Evolutionary conservation across 2,113 vertebrate species (phyloP).

Genomic region (Burhinus bistriatus): DNA sequence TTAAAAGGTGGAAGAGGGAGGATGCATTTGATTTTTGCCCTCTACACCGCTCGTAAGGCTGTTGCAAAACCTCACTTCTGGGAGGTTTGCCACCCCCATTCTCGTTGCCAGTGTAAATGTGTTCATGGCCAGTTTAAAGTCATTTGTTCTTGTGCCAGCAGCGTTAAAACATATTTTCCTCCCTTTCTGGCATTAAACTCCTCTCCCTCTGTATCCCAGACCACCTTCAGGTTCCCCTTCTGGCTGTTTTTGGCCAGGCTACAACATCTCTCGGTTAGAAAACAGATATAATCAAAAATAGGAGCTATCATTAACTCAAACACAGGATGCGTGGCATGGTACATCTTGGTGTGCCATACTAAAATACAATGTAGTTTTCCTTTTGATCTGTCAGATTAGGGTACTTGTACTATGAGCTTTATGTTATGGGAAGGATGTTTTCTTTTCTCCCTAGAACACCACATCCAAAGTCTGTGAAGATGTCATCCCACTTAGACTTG

Average conservation of each 20-base stretch:
- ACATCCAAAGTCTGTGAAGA: background rate
- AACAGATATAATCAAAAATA: accelerated
- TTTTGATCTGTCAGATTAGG: background rate
- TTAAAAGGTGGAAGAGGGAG: background rate
- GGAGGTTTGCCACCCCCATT: background rate
- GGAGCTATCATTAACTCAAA: background rate
- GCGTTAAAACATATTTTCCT: background rate
- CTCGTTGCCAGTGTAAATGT: background rate
- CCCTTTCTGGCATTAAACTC: background rate
- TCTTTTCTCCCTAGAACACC: background rate
- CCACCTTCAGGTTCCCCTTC: background rate
- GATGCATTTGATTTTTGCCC: background rate
- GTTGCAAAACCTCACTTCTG: background rate
- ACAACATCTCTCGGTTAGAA: background rate
- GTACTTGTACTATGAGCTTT: background rate
- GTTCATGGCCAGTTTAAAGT: background rate
- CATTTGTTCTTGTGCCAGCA: background rate
- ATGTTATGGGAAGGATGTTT: background rate
- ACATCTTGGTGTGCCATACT: background rate
- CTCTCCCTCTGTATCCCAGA: background rate
- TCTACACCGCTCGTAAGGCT: accelerated
- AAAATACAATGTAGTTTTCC: accelerated
- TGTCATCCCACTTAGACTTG: background rate
- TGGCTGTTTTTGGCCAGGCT: background rate
- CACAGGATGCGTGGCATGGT: background rate